Evolutionary conservation across 2,888 invertebrate species (phyloP).

Genomic region (Athalia rosae): DNA sequence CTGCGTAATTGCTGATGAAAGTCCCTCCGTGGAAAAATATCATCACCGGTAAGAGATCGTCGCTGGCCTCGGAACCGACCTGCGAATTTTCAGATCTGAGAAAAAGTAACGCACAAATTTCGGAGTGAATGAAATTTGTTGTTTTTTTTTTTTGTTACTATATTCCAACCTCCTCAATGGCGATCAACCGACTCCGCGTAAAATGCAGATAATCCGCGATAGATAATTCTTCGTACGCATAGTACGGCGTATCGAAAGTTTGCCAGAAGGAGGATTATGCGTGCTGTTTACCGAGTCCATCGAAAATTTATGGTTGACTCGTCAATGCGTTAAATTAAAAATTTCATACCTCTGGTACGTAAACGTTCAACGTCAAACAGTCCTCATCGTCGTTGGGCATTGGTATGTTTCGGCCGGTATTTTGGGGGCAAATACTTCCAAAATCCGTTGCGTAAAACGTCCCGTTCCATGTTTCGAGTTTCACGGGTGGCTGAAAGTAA

Average conservation of each 20-base stretch:
- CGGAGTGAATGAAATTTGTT: neutral
- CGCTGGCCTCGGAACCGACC: no score
- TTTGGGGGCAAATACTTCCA: neutral
- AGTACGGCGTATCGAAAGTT: no score
- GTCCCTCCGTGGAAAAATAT: slow-evolving; percentile 74
- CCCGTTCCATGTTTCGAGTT: neutral
- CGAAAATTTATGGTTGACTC: no score
- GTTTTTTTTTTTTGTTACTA: no score
- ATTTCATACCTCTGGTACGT: neutral
- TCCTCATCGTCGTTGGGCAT: neutral
- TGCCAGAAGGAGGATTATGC: no score
- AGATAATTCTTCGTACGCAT: no score
- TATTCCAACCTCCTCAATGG: no score
- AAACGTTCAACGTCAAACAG: slow-evolving; percentile 1
- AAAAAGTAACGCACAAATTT: no score
- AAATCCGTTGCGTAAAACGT: neutral
- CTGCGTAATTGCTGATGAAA: slow-evolving; percentile 70
- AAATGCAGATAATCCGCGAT: no score
- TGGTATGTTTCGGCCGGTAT: neutral
- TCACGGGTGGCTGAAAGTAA: neutral
- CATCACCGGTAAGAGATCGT: slow-evolving; percentile 68
- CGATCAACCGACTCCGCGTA: no score
- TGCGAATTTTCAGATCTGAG: no score
- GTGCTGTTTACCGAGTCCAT: no score
- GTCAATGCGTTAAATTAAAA: neutral